A percentile compares a stretch with the other conserved stretches of the same genome.
Conservation (phyloP, 2,797 vertebrate species). For the Gymnocypris eckloni region DNA sequence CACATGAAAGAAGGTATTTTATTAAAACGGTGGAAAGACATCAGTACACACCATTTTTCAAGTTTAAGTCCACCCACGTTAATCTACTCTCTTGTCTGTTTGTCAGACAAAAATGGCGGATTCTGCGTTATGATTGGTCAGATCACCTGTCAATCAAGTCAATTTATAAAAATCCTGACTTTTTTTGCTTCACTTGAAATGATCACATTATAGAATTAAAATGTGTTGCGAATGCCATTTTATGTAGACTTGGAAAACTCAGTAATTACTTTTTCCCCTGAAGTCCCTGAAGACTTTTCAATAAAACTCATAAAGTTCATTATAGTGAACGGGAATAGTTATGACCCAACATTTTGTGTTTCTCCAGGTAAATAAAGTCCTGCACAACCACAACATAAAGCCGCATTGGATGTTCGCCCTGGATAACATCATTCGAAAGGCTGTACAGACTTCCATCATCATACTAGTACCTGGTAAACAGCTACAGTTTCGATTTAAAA, state of each 20-base stretch:
- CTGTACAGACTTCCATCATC: slow-evolving; percentile 97
- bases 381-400: slow-evolving; percentile 98
- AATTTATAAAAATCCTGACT: not conserved
- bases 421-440: slow-evolving; percentile 98
- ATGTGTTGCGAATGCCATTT: not conserved
- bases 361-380: slow-evolving; percentile 95
- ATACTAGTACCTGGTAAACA: slow-evolving; percentile 94
- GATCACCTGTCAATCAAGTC: not conserved
- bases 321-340: not conserved
- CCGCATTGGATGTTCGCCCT: slow-evolving; percentile 99
- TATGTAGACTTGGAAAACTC: not conserved
- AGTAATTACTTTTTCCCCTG: not conserved
- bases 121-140: not conserved
- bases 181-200: too few relatives aligned
- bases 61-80: too few relatives aligned
- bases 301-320: not conserved
- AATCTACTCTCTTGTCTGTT: too few relatives aligned
- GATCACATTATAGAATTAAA: not conserved
- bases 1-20: not conserved
- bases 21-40: too few relatives aligned
- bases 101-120: not conserved
- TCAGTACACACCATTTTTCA: too few relatives aligned
- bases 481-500: not conserved
- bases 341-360: slow-evolving; percentile 27
- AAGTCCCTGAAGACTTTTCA: not conserved